Percentiles rank a stretch among this genome's conserved stretches.
phyloP scores from a whole-genome alignment of 2,888 invertebrate species.

The Caenorhabditis sp. region DNA sequence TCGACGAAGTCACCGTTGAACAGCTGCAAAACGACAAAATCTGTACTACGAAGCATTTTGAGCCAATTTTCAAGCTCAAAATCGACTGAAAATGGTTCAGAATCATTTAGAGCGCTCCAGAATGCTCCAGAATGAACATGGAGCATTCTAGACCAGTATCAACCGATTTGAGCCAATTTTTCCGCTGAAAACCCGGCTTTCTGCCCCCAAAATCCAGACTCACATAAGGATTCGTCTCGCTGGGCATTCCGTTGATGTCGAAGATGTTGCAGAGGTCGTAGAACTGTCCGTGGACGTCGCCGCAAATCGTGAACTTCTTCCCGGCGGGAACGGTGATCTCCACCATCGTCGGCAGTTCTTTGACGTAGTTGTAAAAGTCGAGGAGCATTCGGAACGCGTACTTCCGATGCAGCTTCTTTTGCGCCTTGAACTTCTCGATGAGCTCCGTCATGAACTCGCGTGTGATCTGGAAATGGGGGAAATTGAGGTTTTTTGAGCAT shows the following conservation, averaged over 20 bases:
- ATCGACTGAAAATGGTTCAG: not conserved
- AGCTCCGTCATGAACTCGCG: conserved; percentile 92
- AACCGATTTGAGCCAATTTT: not conserved
- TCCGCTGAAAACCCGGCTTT: no score
- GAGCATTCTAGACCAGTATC: not conserved
- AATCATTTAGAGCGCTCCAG: not conserved
- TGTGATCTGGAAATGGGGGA: conserved; percentile 87
- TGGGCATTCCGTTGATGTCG: conserved; percentile 95
- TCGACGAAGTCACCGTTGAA: conserved; percentile 99
- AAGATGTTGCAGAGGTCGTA: conserved; percentile 99
- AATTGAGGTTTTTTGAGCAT: not conserved
- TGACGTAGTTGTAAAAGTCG: conserved; percentile 89
- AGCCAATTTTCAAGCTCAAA: not conserved
- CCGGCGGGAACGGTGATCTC: conserved; percentile 89
- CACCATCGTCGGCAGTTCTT: conserved; percentile 90
- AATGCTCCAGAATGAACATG: not conserved
- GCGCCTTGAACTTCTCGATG: conserved; percentile 92
- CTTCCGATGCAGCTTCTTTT: conserved; percentile 95
- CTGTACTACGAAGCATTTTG: not conserved
- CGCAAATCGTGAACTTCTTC: conserved; percentile 94
- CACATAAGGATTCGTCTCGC: conserved; percentile 95
- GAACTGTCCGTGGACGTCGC: conserved; percentile 99
- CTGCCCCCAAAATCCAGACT: conserved; percentile 76
- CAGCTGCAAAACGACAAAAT: conserved; percentile 85
- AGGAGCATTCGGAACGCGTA: conserved; percentile 98